Evolutionary conservation across 2,113 vertebrate genomes (phyloP).

Genomic region (Hyperoodon ampullatus): DNA sequence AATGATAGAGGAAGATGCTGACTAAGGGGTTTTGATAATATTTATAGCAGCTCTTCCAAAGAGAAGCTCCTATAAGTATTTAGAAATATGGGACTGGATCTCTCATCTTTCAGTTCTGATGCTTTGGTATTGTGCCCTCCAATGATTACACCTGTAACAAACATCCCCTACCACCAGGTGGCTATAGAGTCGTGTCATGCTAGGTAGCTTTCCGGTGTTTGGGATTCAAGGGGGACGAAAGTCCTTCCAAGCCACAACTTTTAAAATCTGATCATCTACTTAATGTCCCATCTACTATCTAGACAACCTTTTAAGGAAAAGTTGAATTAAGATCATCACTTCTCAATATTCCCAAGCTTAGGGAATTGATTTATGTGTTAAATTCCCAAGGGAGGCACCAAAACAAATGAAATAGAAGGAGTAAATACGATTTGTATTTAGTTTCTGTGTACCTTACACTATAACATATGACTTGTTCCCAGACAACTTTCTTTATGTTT

Average conservation of each 20-base stretch:
- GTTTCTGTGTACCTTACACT: neutral
- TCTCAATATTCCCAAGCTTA: constrained; percentile 44
- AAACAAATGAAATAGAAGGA: constrained; percentile 35
- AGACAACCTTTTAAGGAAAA: neutral
- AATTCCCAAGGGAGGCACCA: neutral
- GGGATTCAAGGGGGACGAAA: neutral
- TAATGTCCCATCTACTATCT: neutral
- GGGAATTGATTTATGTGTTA: constrained; percentile 12
- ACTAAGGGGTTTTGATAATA: neutral
- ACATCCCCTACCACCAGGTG: neutral
- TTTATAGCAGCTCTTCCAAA: neutral
- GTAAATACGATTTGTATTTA: neutral
- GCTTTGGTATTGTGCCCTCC: neutral
- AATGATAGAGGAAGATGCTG: neutral
- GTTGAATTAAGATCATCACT: neutral
- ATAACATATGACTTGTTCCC: neutral
- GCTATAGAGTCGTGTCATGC: neutral
- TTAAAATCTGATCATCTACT: neutral
- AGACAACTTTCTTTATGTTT: neutral
- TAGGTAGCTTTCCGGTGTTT: neutral
- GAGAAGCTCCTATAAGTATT: neutral
- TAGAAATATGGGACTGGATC: neutral
- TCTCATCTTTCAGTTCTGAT: neutral
- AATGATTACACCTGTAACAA: neutral
- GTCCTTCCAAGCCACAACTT: neutral